Evolutionary conservation across 2,113 vertebrate genomes (phyloP).

Genomic region (Gobius niger): DNA sequence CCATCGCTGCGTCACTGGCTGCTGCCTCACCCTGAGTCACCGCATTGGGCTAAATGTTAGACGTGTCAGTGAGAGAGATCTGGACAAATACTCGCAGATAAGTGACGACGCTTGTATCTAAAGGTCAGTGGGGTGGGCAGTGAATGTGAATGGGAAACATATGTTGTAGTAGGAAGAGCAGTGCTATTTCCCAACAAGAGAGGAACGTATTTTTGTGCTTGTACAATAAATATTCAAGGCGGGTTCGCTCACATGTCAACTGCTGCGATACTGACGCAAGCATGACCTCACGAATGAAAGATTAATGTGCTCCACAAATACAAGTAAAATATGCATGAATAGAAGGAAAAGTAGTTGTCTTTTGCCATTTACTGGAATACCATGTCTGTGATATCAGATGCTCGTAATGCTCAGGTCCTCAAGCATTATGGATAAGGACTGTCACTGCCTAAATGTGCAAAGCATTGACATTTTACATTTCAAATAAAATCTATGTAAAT

Average conservation of each 20-base stretch:
- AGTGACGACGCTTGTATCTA: conserved; percentile 29
- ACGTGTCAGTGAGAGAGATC: neutral
- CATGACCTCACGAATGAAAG: neutral
- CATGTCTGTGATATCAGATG: too few relatives aligned
- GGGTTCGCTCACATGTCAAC: neutral
- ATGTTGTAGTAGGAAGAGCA: conserved; percentile 14
- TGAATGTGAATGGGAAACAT: conserved; percentile 29
- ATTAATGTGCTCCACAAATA: neutral
- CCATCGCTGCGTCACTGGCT: conserved; percentile 24
- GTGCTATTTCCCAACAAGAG: neutral
- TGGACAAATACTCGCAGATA: neutral
- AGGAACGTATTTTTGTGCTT: neutral
- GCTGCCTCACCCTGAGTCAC: conserved; percentile 31
- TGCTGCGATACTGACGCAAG: neutral
- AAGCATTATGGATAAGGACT: too few relatives aligned
- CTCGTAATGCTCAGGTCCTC: too few relatives aligned
- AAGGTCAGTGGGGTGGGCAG: conserved; percentile 38
- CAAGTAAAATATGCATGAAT: too few relatives aligned
- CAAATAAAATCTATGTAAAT: too few relatives aligned
- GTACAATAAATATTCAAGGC: neutral
- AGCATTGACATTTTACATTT: too few relatives aligned
- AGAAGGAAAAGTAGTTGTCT: too few relatives aligned
- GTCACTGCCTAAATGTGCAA: too few relatives aligned
- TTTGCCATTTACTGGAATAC: too few relatives aligned
- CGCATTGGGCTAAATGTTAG: conserved; percentile 22